Evolutionary conservation across 2,888 invertebrate genomes (phyloP), one percentile per base, ranked within the genome.

Genomic region (Boloria euphrosyne): DNA sequence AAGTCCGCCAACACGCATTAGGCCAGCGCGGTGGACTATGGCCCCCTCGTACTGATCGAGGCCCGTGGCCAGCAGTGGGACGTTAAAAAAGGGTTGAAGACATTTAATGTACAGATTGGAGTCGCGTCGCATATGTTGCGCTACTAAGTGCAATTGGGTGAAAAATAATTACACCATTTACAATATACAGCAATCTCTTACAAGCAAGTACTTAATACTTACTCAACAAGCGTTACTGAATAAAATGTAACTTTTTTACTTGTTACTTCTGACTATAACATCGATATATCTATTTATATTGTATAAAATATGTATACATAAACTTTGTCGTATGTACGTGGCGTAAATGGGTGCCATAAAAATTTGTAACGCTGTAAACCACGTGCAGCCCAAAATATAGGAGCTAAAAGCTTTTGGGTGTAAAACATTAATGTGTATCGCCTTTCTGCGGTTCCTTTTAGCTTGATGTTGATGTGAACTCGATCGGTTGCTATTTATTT

Each of bases 351-450:
- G 55, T 62, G 64, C 68, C 71, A 75, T 76, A 74, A 76, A 73
- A 75, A 68, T 72, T 74, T 65, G 74, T 75, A 70, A 73, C 71
- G 71, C 68, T 73, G 70, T 78, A 78, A 81, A 77, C 76, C 69
- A 73, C 76, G 74, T 75, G 78, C 77, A 66, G 69, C 76, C 76
- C 74, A 75, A 85, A 79, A 83, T 86, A 85, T 87, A 84, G 79
- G 80, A 80, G 80, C 75, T 88, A 83, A 89, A 87, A 89, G 89
- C 89, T 86, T 88, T 88, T 81, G 79, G 84, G 75, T 86, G 86
- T 88, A 86, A 86, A 86, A 84, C 80, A 80, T 81, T 84, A 84
- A 85, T 83, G 84, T 81, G 75, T 81, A 77, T 78, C 80, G 78
- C 78, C 78, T 81, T 79, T 80, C 80, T 80, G 81, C 74, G 78